phyloP scores from a whole-genome alignment of 2,888 invertebrate species.

The Dinocampus coccinellae region DNA sequence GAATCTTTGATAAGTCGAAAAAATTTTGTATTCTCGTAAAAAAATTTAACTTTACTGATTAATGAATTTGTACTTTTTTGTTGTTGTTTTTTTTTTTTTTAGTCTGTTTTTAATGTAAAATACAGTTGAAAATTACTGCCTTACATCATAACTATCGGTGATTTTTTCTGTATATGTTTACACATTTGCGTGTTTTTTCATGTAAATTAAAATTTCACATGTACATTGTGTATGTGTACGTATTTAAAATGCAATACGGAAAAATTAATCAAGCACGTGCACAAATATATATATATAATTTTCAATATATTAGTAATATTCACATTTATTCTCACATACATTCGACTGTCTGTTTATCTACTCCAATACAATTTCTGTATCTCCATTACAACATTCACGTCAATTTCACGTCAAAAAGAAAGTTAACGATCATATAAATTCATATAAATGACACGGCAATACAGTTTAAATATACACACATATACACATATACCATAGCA shows the following conservation, averaged over 20 bases:
- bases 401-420: not conserved
- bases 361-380: too few species aligned
- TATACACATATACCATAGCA: not conserved
- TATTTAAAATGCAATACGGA: not conserved
- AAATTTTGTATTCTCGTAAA: too few species aligned
- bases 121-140: not conserved
- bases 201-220: not conserved
- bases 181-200: not conserved
- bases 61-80: too few species aligned
- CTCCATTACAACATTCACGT: not conserved
- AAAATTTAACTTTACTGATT: too few species aligned
- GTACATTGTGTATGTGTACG: not conserved
- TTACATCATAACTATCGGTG: not conserved
- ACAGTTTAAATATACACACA: not conserved
- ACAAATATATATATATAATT: not conserved
- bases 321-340: too few species aligned
- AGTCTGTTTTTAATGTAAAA: not conserved
- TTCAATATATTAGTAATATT: too few species aligned
- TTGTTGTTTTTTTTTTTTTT: too few species aligned
- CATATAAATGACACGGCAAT: not conserved
- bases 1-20: too few species aligned
- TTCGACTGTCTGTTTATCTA: too few species aligned
- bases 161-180: not conserved
- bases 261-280: slow-evolving; percentile 3
- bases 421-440: not conserved